Evolutionary conservation across 2,113 vertebrate species (phyloP).

Genomic region (Cygnus atratus): DNA sequence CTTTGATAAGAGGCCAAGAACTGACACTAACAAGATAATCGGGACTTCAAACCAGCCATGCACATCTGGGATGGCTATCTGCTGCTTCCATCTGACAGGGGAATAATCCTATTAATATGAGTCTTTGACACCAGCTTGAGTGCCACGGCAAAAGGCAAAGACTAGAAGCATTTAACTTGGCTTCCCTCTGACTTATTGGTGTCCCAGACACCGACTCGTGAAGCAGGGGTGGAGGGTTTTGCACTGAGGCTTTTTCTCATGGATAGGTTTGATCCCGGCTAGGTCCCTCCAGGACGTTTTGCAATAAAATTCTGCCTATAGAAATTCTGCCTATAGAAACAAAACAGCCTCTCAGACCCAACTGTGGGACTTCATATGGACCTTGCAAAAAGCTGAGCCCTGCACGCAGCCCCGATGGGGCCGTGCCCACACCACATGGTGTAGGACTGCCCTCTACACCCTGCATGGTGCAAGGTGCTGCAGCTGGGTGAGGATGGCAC

Average conservation of each 20-base stretch:
- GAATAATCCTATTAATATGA: constrained; percentile 32
- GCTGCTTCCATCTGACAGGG: constrained; percentile 33
- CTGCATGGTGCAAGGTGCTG: rapidly evolving
- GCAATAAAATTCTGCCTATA: not conserved
- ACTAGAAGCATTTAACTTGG: not conserved
- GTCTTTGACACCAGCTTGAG: not conserved
- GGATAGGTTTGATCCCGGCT: not conserved
- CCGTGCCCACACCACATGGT: rapidly evolving
- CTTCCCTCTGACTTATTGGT: not conserved
- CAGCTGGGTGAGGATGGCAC: rapidly evolving
- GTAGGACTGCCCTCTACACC: not conserved
- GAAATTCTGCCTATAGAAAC: not conserved
- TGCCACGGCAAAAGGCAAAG: not conserved
- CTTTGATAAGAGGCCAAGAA: constrained; percentile 56
- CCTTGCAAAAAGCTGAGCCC: not conserved
- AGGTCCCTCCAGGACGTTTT: not conserved
- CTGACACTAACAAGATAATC: constrained; percentile 53
- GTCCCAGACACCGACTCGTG: not conserved
- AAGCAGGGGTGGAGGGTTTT: not conserved
- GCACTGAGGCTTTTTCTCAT: not conserved
- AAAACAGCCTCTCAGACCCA: not conserved
- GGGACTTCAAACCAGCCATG: not conserved
- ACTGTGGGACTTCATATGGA: not conserved
- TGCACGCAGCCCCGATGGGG: rapidly evolving
- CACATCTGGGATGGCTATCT: constrained; percentile 19